Base-by-base conservation (phyloP, 2,113 vertebrate genomes). In the Orycteropus afer region DNA sequence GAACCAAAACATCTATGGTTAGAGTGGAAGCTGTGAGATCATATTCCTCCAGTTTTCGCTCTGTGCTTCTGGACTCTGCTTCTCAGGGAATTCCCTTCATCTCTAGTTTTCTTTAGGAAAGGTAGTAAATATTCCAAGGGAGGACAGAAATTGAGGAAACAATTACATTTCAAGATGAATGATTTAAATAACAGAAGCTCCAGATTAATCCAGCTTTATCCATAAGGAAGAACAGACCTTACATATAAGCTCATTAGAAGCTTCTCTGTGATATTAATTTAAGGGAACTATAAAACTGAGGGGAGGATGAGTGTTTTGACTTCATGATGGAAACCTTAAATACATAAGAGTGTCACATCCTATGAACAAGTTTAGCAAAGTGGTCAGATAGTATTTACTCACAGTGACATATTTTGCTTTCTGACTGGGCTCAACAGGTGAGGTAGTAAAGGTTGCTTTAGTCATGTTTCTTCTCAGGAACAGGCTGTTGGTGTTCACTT, bases 221-320 rank as follows among this genome's bases (percentile, higher is more conserved):
- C 23, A 81, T 78, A 25, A 94, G 63, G 49, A 87, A 74, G 47
- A 89, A 82, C 37, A 76, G 10, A 49, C 13, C 59, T 49, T 74
- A 51, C 53, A 32, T 17, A 32, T 45, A 18, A 80, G 78, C 53
- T 85, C 78, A 61, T 82, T 89, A 92, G 59, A 42, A 95, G 18
- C 22, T 69, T 94, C 55, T 63, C 42, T 29, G 20, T 85, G 87
- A 82, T 61, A 53, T 73, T 87, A 69, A 4, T 59, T 86, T 63
- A 74, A 89, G 92, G 55, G 37, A 69, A 14, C 37, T 89, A 81
- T 29, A 78, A 85, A 88, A 65, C 32, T 80, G 34, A 93, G 95
- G 47, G 77, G 37, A 9, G 79, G 34, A 82, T 80, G 42, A 73
- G 34, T 61, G 1, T 49, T 87, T 83, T 37, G 27, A 7, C 8